phyloP scores from a whole-genome alignment of 2,888 invertebrate genomes.

The Acleris literana region DNA sequence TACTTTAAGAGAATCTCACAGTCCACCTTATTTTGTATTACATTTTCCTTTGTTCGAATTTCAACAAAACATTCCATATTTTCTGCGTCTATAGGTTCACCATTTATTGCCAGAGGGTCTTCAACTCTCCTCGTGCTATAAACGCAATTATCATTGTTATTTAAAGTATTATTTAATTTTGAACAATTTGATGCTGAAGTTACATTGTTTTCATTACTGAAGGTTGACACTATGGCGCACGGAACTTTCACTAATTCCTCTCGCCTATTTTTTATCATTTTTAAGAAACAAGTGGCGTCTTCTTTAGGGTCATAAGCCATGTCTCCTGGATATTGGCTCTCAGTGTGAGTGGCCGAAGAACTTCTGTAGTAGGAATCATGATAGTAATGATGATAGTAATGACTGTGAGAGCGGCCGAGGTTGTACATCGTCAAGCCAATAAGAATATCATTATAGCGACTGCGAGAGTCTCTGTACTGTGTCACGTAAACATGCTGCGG shows the following conservation, averaged over 20 bases:
- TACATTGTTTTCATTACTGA: slow-evolving; percentile 12
- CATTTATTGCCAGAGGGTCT: slow-evolving; percentile 38
- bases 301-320: background rate
- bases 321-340: slow-evolving; percentile 5
- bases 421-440: slow-evolving; percentile 42
- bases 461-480: slow-evolving; percentile 36
- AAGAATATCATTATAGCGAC: slow-evolving; percentile 38
- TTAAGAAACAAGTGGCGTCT: slow-evolving; percentile 25
- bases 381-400: slow-evolving; percentile 38
- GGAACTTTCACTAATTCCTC: slow-evolving; percentile 36
- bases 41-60: slow-evolving; percentile 24
- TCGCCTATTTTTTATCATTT: slow-evolving; percentile 23
- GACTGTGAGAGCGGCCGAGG: slow-evolving; percentile 37
- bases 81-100: slow-evolving; percentile 24
- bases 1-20: slow-evolving; percentile 35
- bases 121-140: slow-evolving; percentile 17
- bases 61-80: slow-evolving; percentile 37
- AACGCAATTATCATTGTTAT: slow-evolving; percentile 4
- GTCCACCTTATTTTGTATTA: slow-evolving; percentile 29
- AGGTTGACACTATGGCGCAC: slow-evolving; percentile 42
- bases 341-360: slow-evolving; percentile 2
- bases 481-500: slow-evolving; percentile 39
- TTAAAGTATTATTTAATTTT: slow-evolving; percentile 9
- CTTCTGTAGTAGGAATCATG: slow-evolving; percentile 34
- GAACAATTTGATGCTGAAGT: slow-evolving; percentile 12